A percentile compares a stretch with the other conserved stretches of the same genome.
Evolutionary conservation across 23 tunicate genomes (phyloP).

Genomic region (Pegea sp.): DNA sequence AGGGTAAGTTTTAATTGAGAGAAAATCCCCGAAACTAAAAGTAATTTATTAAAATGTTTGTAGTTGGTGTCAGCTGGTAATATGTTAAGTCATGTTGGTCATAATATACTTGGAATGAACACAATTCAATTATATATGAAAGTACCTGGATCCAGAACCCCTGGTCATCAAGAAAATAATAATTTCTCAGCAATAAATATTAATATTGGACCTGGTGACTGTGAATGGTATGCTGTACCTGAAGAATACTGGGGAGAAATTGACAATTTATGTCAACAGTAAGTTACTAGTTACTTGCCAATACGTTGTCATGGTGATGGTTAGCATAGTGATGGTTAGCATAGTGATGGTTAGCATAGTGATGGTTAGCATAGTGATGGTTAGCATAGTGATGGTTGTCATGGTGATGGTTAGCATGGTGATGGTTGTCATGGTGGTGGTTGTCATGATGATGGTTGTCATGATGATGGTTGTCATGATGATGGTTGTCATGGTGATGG

Average conservation of each 20-base stretch:
- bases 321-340: too few relatives aligned
- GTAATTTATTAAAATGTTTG: not conserved
- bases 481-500: too few relatives aligned
- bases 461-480: too few relatives aligned
- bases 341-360: too few relatives aligned
- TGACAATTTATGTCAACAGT: conserved; percentile 51
- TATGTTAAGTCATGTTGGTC: conserved; percentile 90
- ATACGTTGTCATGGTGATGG: too few relatives aligned
- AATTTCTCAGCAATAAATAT: conserved; percentile 88
- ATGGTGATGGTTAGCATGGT: too few relatives aligned
- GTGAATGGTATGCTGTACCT: conserved; percentile 89
- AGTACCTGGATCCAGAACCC: conserved; percentile 92
- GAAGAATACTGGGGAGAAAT: conserved; percentile 98
- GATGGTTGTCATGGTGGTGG: too few relatives aligned
- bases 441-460: too few relatives aligned
- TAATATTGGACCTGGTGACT: conserved; percentile 96
- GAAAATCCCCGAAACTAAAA: not conserved
- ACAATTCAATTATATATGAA: conserved; percentile 96
- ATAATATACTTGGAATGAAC: conserved; percentile 96
- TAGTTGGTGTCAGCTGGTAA: conserved; percentile 88
- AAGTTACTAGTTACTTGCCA: too few relatives aligned
- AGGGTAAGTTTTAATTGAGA: conserved; percentile 24
- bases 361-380: too few relatives aligned
- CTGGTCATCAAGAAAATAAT: conserved; percentile 97
- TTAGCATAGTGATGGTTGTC: too few relatives aligned